Percentiles rank a stretch among this genome's conserved stretches.
Conservation (phyloP, 1,140 invertebrate species). For the Telenomus remus region DNA sequence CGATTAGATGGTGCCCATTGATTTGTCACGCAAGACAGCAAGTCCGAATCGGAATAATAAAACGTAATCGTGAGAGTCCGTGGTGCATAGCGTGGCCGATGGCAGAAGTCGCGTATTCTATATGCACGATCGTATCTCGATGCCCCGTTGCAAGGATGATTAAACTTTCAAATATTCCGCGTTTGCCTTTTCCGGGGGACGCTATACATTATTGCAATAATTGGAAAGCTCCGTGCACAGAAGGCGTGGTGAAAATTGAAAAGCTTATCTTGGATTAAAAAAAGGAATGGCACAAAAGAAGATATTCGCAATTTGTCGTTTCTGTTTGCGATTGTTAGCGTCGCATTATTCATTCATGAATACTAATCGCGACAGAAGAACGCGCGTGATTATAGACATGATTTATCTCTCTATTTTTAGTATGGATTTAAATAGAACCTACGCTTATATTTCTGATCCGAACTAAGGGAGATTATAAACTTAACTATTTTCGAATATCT, state of each 20-base stretch:
- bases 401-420: slow-evolving; percentile 12
- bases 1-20: slow-evolving; percentile 39
- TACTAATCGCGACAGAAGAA: slow-evolving; percentile 25
- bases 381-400: slow-evolving; percentile 16
- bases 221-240: slow-evolving; percentile 37
- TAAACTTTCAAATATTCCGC: slow-evolving; percentile 57
- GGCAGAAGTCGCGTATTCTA: slow-evolving; percentile 31
- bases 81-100: slow-evolving; percentile 13
- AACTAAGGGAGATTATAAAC: too few species aligned
- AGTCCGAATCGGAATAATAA: slow-evolving; percentile 48
- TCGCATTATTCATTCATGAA: slow-evolving; percentile 21
- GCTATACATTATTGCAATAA: slow-evolving; percentile 25
- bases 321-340: slow-evolving; percentile 14
- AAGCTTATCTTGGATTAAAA: slow-evolving; percentile 43
- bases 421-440: too few species aligned
- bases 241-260: slow-evolving; percentile 37
- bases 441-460: too few species aligned
- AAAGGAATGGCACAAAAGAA: slow-evolving; percentile 31
- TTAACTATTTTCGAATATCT: too few species aligned
- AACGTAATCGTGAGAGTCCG: slow-evolving; percentile 38
- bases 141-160: slow-evolving; percentile 47
- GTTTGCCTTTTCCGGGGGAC: slow-evolving; percentile 41
- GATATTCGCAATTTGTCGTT: slow-evolving; percentile 6
- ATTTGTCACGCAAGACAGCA: slow-evolving; percentile 27
- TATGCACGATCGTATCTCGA: slow-evolving; percentile 51